phyloP scores from a whole-genome alignment of 2,113 vertebrate genomes.

The Aleadryas rufinucha region DNA sequence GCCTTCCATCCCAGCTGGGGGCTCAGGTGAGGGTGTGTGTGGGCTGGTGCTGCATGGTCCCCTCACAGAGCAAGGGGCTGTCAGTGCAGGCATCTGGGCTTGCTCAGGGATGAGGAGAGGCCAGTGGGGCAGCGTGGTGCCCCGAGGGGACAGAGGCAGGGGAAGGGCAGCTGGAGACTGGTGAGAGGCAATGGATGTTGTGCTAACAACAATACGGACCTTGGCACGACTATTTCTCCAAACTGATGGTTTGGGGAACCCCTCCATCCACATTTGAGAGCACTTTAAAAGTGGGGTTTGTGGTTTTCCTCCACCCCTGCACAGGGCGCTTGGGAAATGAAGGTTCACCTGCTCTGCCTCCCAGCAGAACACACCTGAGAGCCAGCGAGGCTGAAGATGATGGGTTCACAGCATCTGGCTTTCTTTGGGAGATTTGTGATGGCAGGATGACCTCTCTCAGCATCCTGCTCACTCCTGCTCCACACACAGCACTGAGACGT shows the following conservation, averaged over 20 bases:
- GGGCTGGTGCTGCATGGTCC: background rate
- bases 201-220: background rate
- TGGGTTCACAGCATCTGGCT: background rate
- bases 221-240: background rate
- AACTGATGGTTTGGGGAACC: background rate
- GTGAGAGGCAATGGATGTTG: background rate
- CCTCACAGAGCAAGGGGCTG: background rate
- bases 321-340: background rate
- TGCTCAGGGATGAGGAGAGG: background rate
- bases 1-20: background rate
- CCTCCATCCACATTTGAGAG: background rate
- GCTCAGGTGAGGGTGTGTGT: background rate
- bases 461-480: background rate
- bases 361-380: background rate
- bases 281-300: accelerated
- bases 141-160: background rate
- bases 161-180: background rate
- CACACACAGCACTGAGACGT: background rate
- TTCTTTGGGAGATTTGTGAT: background rate
- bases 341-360: background rate
- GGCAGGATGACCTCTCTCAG: background rate
- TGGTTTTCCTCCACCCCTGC: background rate
- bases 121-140: background rate
- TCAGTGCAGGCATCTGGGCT: background rate
- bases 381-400: background rate